phyloP scores from a whole-genome alignment of 2,888 invertebrate species.

The Agapetus fuscipes region DNA sequence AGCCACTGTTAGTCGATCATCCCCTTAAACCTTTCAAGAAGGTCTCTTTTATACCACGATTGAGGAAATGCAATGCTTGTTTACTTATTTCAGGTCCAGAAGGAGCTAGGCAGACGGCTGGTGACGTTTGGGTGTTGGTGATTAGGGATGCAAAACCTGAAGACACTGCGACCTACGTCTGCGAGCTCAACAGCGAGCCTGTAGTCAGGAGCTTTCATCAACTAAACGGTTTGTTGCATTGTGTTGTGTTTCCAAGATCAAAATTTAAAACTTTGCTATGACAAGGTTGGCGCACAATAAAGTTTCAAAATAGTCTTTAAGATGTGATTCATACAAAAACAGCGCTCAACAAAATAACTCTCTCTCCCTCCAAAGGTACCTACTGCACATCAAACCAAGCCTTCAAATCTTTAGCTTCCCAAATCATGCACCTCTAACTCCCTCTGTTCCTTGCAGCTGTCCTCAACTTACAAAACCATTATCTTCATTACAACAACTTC shows the following conservation, averaged over 20 bases:
- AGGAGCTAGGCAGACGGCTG: constrained; percentile 39
- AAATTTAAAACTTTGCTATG: neutral
- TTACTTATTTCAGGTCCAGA: constrained; percentile 7
- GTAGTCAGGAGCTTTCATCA: constrained; percentile 70
- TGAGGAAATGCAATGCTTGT: no score
- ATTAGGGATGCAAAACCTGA: constrained; percentile 58
- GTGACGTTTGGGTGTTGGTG: constrained; percentile 78
- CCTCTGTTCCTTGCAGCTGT: no score
- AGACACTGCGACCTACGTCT: constrained; percentile 72
- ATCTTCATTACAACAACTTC: no score
- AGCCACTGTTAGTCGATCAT: no score
- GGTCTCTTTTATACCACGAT: no score
- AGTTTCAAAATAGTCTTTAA: neutral
- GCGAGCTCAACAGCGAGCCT: constrained; percentile 75
- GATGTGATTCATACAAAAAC: no score
- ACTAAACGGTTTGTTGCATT: constrained; percentile 62
- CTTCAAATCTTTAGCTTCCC: no score
- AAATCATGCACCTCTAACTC: no score
- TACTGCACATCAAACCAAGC: no score
- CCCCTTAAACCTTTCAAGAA: no score
- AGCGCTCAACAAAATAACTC: no score
- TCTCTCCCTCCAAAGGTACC: neutral
- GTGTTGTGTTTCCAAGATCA: constrained; percentile 38
- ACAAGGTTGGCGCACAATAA: neutral
- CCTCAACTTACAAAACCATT: no score